Evolutionary conservation across 2,888 invertebrate species (phyloP), one percentile per base, ranked within the genome.

Genomic region (Lithosia quadra): DNA sequence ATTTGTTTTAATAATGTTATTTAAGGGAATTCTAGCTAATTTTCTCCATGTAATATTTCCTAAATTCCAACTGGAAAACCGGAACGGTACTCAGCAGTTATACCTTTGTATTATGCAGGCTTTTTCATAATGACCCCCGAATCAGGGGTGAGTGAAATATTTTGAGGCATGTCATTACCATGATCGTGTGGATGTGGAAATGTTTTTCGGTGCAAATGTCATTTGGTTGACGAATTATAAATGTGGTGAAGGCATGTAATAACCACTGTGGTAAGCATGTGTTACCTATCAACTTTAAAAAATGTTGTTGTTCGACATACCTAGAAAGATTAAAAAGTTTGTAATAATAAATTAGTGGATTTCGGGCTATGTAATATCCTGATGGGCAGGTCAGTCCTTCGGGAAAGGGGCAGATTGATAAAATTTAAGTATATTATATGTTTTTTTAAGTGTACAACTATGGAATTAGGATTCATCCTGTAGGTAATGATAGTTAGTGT

Each of bases 71-170:
- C 21, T 8, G n/a, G 9, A 21, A 9, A 21, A 53, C 53, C 39
- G 39, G 55, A 55, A 55, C 22, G 22, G 21, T 24, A 55, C 13
- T 56, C 5, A 56, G 21, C 22, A 56, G 2, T n/a, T 60, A 59
- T 24, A 33, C 21, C 22, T 49, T 49, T 24, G 4, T 33, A 67
- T 77, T 75, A 77, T 77, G 65, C 72, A 77, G 59, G 73, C 68
- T 75, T 77, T 73, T 75, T 79, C 69, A 79, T 78, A 79, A 79
- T 71, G 79, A 75, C 75, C 67, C 63, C 28, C 55, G 64, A 63
- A 62, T 66, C 58, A 72, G 43, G 43, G 43, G 43, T 70, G 59
- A 79, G 74, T 71, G 77, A 71, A 77, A 79, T 79, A 77, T 79
- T 79, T 76, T 66, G 66, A 64, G 74, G 58, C 66, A 57, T 34